These are phyloP conservation scores for Altica lythri DNA, from an alignment of 2,888 invertebrate genomes.

Conservation along the genomic window DNA sequence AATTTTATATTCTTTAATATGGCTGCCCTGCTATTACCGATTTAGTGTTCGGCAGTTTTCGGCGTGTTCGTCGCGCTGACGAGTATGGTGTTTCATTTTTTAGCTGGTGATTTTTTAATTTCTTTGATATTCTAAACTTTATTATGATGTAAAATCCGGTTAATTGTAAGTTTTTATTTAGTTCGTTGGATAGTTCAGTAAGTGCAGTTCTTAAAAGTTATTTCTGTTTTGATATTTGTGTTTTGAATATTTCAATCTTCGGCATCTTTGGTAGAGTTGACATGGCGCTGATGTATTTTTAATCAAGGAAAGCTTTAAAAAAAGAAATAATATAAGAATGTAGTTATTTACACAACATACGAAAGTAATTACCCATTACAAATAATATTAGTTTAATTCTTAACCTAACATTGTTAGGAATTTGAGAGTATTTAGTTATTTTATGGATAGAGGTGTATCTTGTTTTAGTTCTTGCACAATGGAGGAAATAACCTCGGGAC, in stretches of 20 bases:
- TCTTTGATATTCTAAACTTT: conserved; percentile 1
- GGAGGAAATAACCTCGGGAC: conserved; percentile 55
- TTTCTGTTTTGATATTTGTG: background rate
- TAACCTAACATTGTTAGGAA: background rate
- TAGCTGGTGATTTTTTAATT: conserved; percentile 3
- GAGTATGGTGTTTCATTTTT: conserved; percentile 18
- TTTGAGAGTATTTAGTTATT: too few relatives aligned
- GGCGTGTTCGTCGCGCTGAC: conserved; percentile 11
- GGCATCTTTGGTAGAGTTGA: conserved; percentile 32
- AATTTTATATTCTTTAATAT: too few relatives aligned
- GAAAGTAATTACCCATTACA: too few relatives aligned
- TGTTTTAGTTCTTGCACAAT: conserved; percentile 45
- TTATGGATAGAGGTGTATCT: conserved; percentile 1
- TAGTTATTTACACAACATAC: too few relatives aligned
- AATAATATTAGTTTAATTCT: background rate
- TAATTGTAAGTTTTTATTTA: background rate
- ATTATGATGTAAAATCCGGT: conserved; percentile 7
- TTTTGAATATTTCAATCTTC: background rate
- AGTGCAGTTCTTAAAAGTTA: background rate
- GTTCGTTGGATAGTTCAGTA: background rate
- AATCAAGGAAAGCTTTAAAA: conserved; percentile 28
- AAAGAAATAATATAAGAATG: too few relatives aligned
- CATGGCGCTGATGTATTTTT: conserved; percentile 45
- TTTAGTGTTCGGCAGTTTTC: background rate
- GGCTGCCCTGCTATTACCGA: too few relatives aligned